phyloP scores from a whole-genome alignment of 2,113 vertebrate species.

The Phylloscopus trochiloides region DNA sequence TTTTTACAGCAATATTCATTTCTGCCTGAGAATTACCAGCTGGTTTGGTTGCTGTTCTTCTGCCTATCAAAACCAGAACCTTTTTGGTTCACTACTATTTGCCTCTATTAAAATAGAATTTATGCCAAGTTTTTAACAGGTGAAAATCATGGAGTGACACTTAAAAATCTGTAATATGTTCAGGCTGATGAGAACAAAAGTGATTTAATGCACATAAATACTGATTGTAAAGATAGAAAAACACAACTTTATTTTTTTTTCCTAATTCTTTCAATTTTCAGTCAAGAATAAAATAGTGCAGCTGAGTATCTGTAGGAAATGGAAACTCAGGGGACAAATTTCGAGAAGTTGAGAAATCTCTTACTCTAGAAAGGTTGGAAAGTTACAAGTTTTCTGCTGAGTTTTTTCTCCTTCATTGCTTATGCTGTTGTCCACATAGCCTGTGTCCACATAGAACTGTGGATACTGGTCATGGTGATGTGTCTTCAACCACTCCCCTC shows the following conservation, averaged over 20 bases:
- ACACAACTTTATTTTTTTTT: fast-evolving
- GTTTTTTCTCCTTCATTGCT: neutral
- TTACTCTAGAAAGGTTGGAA: fast-evolving
- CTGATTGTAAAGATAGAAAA: neutral
- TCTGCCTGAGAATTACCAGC: neutral
- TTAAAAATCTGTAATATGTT: neutral
- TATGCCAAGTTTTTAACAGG: neutral
- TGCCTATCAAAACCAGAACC: neutral
- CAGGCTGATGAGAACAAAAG: neutral
- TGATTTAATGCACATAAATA: neutral
- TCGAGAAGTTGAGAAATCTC: neutral
- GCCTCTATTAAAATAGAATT: neutral
- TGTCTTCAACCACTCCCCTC: neutral
- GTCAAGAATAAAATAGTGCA: neutral
- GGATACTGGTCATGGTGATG: neutral
- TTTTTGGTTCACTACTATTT: neutral
- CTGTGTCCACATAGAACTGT: neutral
- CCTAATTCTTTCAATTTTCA: neutral
- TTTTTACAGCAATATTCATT: neutral
- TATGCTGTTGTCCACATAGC: neutral
- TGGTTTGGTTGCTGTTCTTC: neutral
- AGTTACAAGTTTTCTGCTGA: neutral
- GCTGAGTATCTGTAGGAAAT: neutral
- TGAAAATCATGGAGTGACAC: neutral
- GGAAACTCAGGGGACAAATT: neutral